Percentiles rank a stretch among this genome's conserved stretches.
phyloP scores from a whole-genome alignment of 1,140 invertebrate species.

The Parasteatoda tepidariorum region DNA sequence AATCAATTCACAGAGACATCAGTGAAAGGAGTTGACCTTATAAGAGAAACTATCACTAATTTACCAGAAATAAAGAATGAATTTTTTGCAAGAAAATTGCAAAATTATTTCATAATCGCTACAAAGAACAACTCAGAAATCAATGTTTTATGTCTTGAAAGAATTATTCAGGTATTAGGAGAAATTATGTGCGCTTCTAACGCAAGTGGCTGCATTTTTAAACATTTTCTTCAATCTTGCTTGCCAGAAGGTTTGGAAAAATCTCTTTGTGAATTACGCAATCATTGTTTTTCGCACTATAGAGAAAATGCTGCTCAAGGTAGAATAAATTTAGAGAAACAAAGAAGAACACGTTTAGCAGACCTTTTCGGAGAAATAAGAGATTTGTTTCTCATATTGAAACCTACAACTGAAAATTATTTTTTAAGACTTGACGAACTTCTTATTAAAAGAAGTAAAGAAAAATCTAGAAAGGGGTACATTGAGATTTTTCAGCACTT shows the following conservation, averaged over 20 bases:
- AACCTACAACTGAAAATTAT: background rate
- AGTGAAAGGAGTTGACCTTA: background rate
- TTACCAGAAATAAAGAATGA: constrained; percentile 21
- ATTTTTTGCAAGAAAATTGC: background rate
- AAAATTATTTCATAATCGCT: background rate
- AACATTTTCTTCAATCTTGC: background rate
- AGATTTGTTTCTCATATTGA: background rate
- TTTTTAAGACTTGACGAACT: background rate
- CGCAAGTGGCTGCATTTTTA: background rate
- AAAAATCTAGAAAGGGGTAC: background rate
- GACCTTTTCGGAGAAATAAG: background rate
- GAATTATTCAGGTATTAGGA: constrained; percentile 19
- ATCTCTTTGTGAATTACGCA: background rate
- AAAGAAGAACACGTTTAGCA: background rate
- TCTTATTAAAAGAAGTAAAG: background rate
- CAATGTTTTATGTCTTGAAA: background rate
- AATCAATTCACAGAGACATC: background rate
- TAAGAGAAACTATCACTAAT: background rate
- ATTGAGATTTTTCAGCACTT: background rate
- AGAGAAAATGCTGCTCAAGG: background rate
- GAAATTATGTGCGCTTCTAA: background rate
- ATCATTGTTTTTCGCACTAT: background rate
- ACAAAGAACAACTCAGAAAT: background rate
- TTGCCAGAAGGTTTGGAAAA: background rate
- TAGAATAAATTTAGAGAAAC: background rate